phyloP scores from a whole-genome alignment of 2,888 invertebrate genomes.

The Molorchus minor region DNA sequence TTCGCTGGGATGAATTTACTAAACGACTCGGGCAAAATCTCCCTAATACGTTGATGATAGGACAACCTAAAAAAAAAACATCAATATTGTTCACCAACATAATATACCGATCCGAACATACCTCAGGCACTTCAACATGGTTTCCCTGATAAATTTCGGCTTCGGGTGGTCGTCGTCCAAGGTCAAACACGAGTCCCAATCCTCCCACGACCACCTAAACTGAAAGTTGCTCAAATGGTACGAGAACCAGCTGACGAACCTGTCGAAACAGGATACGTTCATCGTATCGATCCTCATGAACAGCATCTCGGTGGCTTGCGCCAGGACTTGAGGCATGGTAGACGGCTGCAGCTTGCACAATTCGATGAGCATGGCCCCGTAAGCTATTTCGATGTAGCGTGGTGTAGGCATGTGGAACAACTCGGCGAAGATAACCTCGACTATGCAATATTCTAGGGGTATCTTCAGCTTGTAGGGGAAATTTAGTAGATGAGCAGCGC shows the following conservation, averaged over 20 bases:
- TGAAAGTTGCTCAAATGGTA: slow-evolving; percentile 99
- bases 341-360: slow-evolving; percentile 96
- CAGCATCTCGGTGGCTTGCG: slow-evolving; percentile 96
- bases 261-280: slow-evolving; percentile 96
- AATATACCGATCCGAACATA: slow-evolving; percentile 57
- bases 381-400: slow-evolving; percentile 89
- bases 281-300: slow-evolving; percentile 96
- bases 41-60: slow-evolving; percentile 92
- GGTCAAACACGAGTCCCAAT: slow-evolving; percentile 89
- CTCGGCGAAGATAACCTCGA: slow-evolving; percentile 96
- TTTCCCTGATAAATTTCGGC: slow-evolving; percentile 93
- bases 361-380: slow-evolving; percentile 95
- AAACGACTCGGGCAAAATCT: slow-evolving; percentile 91
- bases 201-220: slow-evolving; percentile 99
- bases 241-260: slow-evolving; percentile 97
- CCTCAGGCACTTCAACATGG: slow-evolving; percentile 90
- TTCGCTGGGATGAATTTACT: slow-evolving; percentile 83
- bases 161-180: slow-evolving; percentile 90
- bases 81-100: slow-evolving; percentile 32
- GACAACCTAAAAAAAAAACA: slow-evolving; percentile 73
- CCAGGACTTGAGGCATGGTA: slow-evolving; percentile 96
- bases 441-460: slow-evolving; percentile 97
- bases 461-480: slow-evolving; percentile 94
- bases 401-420: slow-evolving; percentile 92
- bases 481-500: slow-evolving; percentile 89